Evolutionary conservation across 2,888 invertebrate species (phyloP).

Genomic region (Rosalia funebris): DNA sequence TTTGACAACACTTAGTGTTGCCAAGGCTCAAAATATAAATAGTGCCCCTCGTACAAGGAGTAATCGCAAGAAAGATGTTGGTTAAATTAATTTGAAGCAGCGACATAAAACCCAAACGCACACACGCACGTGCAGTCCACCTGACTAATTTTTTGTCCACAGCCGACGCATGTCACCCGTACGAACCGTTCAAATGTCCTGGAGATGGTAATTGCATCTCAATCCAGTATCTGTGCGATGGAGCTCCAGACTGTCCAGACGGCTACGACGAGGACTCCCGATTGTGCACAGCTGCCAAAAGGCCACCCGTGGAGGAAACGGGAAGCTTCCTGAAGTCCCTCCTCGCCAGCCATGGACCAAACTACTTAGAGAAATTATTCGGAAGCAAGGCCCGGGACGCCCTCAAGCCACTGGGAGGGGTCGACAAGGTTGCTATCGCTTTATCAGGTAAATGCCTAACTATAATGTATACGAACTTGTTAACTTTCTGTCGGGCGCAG

Average conservation of each 20-base stretch:
- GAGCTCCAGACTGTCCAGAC: conserved; percentile 92
- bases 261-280: conserved; percentile 96
- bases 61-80: too few relatives aligned
- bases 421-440: conserved; percentile 95
- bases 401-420: conserved; percentile 90
- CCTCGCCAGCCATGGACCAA: conserved; percentile 93
- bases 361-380: conserved; percentile 95
- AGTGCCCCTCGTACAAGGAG: too few relatives aligned
- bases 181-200: conserved; percentile 96
- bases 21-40: too few relatives aligned
- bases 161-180: conserved; percentile 87
- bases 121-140: too few relatives aligned
- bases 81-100: too few relatives aligned
- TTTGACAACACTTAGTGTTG: too few relatives aligned
- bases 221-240: conserved; percentile 95
- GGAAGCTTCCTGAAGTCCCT: conserved; percentile 94
- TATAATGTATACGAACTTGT: too few relatives aligned
- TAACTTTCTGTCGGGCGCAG: too few relatives aligned
- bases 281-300: conserved; percentile 94
- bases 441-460: conserved; percentile 89
- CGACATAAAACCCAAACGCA: too few relatives aligned
- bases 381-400: conserved; percentile 94
- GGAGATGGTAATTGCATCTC: conserved; percentile 94
- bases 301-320: conserved; percentile 97
- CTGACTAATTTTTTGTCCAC: conserved; percentile 43